A percentile compares a stretch with the other conserved stretches of the same genome.
Conservation (phyloP, 2,888 invertebrate genomes). For the Diarsia mendica region DNA sequence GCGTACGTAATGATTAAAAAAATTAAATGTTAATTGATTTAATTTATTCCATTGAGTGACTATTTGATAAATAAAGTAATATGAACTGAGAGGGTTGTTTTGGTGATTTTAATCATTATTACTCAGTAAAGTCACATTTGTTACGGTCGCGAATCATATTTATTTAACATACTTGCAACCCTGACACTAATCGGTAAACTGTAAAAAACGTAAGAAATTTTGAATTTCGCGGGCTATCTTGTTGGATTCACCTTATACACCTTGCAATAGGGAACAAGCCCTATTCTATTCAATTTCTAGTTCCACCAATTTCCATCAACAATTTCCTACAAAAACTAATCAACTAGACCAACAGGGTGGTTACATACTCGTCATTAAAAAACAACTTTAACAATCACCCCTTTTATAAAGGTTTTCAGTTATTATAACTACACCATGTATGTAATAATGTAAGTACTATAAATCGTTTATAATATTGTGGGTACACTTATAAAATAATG, state of each 20-base stretch:
- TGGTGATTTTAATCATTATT: no score
- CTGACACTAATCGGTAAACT: no score
- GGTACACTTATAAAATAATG: constrained; percentile 3
- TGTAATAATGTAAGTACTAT: not conserved
- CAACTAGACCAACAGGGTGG: not conserved
- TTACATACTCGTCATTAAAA: not conserved
- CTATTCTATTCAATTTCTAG: not conserved
- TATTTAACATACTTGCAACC: no score
- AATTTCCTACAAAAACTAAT: not conserved
- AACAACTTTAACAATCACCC: not conserved
- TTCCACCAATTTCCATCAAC: not conserved
- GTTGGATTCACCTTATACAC: not conserved
- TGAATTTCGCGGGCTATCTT: no score
- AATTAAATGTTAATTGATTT: no score
- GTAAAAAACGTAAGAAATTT: no score
- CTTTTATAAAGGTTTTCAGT: not conserved
- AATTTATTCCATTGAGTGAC: no score
- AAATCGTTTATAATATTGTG: not conserved
- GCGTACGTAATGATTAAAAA: no score
- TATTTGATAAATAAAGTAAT: no score
- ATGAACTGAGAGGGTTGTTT: no score
- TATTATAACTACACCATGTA: not conserved
- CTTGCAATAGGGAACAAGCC: not conserved
- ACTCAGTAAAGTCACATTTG: no score
- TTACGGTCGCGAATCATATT: no score